Conservation (phyloP, 1,140 invertebrate genomes). For the Drosophila mojavensis region DNA sequence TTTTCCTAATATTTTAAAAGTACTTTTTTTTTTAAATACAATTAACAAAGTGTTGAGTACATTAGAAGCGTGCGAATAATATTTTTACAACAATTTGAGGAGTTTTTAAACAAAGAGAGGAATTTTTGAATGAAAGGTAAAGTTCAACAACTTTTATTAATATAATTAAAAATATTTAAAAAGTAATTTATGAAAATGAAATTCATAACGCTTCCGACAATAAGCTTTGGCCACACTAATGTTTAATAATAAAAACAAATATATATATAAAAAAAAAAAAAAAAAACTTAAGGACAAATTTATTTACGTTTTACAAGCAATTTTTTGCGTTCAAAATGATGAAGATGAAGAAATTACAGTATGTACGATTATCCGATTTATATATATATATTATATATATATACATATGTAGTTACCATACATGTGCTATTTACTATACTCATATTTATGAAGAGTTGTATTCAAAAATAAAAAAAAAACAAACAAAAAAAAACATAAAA, state of each 20-base stretch:
- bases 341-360: slow-evolving; percentile 20
- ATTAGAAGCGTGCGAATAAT: slow-evolving; percentile 13
- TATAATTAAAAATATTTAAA: slow-evolving; percentile 20
- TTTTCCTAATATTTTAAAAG: slow-evolving; percentile 22
- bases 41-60: slow-evolving; percentile 4
- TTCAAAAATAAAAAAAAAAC: slow-evolving; percentile 17
- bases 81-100: slow-evolving; percentile 44
- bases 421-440: slow-evolving; percentile 64
- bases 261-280: slow-evolving; percentile 18
- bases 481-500: slow-evolving; percentile 12
- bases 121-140: slow-evolving; percentile 5
- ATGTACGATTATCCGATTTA: slow-evolving; percentile 51
- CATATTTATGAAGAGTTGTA: slow-evolving; percentile 75
- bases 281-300: too few relatives aligned
- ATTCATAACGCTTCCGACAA: slow-evolving; percentile 81
- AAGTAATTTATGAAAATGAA: slow-evolving; percentile 48
- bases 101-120: slow-evolving; percentile 20
- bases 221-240: slow-evolving; percentile 79
- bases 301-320: slow-evolving; percentile 50
- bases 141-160: slow-evolving; percentile 2
- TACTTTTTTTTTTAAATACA: slow-evolving; percentile 3
- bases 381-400: too few relatives aligned
- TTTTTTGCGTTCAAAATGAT: slow-evolving; percentile 54
- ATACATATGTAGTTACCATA: slow-evolving; percentile 32
- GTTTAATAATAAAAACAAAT: slow-evolving; percentile 33